Percentiles rank a stretch among this genome's conserved stretches.
These are phyloP conservation scores for Canis aureus DNA, from an alignment of 2,113 vertebrate species.

Conservation along the genomic window DNA sequence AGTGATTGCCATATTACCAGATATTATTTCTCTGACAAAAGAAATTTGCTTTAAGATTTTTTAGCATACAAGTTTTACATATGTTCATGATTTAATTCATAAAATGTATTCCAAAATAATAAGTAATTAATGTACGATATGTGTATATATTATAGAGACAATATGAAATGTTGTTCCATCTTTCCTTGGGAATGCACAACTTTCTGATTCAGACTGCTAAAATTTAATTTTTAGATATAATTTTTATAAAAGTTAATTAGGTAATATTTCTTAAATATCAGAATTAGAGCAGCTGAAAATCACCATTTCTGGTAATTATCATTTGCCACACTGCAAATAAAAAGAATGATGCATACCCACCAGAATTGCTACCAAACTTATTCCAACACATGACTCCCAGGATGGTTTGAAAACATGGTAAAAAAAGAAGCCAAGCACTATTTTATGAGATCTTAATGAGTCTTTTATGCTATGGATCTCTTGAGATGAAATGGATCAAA, in stretches of 20 bases:
- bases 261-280: not conserved
- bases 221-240: not conserved
- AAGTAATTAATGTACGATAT: not conserved
- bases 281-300: not conserved
- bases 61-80: not conserved
- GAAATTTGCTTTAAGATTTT: not conserved
- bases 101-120: slow-evolving; percentile 28
- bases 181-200: not conserved
- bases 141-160: not conserved
- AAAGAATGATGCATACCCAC: not conserved
- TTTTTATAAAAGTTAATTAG: not conserved
- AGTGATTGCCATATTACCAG: not conserved
- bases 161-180: not conserved
- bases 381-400: not conserved
- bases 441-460: not conserved
- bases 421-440: not conserved
- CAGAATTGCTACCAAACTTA: not conserved
- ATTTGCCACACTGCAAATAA: not conserved
- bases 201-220: slow-evolving; percentile 11
- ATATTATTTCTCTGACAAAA: not conserved
- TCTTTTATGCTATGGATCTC: slow-evolving; percentile 7
- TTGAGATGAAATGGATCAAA: not conserved
- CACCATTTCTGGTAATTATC: not conserved
- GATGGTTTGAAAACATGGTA: not conserved
- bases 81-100: not conserved